phyloP scores from a whole-genome alignment of 2,113 vertebrate genomes.

The Oenanthe melanoleuca region DNA sequence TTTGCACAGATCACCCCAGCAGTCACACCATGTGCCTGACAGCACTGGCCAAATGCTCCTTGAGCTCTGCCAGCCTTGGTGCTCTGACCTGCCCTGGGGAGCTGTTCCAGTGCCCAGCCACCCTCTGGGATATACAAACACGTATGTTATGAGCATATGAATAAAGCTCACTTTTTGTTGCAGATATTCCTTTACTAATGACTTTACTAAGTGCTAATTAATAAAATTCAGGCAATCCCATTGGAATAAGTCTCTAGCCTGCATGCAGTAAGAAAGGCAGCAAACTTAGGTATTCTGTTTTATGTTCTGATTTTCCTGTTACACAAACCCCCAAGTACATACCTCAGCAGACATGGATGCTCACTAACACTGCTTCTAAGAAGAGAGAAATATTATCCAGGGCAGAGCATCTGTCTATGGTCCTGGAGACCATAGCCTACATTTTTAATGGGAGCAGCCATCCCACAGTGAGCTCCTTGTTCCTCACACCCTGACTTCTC shows the following conservation, averaged over 20 bases:
- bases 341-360: not conserved
- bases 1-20: accelerated
- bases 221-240: not conserved
- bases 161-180: not conserved
- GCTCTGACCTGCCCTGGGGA: not conserved
- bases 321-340: not conserved
- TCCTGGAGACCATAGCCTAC: not conserved
- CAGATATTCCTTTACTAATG: not conserved
- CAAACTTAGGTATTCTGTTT: not conserved
- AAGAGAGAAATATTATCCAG: not conserved
- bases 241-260: not conserved
- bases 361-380: not conserved
- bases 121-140: not conserved
- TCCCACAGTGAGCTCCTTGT: not conserved
- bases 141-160: not conserved
- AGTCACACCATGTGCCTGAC: accelerated
- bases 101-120: not conserved
- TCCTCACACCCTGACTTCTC: not conserved
- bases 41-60: accelerated
- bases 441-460: not conserved
- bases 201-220: not conserved
- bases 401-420: not conserved
- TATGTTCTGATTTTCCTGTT: not conserved
- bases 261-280: not conserved
- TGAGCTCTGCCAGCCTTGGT: not conserved